phyloP scores from a whole-genome alignment of 1,140 invertebrate genomes.

The Cepaea nemoralis region DNA sequence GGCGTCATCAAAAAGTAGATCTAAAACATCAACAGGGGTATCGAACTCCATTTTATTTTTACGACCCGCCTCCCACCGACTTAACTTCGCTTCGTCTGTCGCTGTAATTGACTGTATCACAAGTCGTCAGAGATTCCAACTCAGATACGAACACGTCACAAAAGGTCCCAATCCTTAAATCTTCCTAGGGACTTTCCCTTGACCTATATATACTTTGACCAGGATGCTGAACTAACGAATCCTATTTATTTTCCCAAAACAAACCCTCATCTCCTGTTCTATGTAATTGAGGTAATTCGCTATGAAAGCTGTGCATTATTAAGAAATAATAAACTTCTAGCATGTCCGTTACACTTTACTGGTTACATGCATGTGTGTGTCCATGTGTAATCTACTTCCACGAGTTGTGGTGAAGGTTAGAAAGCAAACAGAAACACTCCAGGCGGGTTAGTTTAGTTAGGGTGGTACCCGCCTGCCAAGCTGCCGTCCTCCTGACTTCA shows the following conservation, averaged over 20 bases:
- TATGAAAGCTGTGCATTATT: too few species aligned
- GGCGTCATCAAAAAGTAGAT: conserved; percentile 34
- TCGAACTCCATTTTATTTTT: conserved; percentile 26
- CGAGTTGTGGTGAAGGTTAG: background rate
- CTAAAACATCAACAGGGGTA: conserved; percentile 19
- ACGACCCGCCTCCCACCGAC: background rate
- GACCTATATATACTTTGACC: too few species aligned
- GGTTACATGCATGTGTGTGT: background rate
- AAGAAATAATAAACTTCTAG: background rate
- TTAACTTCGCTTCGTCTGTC: background rate
- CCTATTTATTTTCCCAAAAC: background rate
- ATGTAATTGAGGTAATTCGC: background rate
- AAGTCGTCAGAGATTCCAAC: background rate
- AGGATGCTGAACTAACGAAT: background rate
- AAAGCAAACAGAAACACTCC: background rate
- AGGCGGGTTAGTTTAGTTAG: background rate
- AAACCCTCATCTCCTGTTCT: background rate
- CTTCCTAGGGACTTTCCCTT: background rate
- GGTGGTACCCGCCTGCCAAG: too few species aligned
- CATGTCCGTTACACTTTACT: background rate
- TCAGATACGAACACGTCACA: conserved; percentile 21
- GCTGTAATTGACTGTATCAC: background rate
- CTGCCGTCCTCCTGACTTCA: too few species aligned
- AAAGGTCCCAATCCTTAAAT: background rate
- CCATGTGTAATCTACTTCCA: background rate